Evolutionary conservation across 2,113 vertebrate species (phyloP), one percentile per base, ranked within the genome.

Genomic region (Bufo bufo): DNA sequence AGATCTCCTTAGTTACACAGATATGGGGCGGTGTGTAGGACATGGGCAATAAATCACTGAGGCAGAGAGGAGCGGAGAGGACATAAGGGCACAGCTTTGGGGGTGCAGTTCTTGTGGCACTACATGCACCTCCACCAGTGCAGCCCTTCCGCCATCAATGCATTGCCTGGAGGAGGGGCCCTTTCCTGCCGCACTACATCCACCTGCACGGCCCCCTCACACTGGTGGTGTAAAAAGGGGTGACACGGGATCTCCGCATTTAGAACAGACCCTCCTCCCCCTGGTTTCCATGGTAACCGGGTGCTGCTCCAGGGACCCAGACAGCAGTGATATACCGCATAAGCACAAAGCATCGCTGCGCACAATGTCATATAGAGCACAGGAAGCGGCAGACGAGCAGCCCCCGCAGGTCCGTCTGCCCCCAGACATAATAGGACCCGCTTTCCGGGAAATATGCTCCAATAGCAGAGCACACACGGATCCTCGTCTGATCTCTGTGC

Each of bases 201-300:
- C 59, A 61, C 59, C 33, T 33, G 33, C 33, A 33, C 33, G 1
- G 33, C 33, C 33, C 33, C 33, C 33, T 33, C 33, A 33, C 33
- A 33, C 33, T 33, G 33, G 58, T 13, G 8, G 78, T 59, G 52
- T 33, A 45, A n/a, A 33, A 75, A 58, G 56, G 45, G 78, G 78
- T 80, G 54, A 80, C 78, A 23, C 52, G 59, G 78, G 33, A 59
- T 45, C 52, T 56, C 54, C 16, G 58, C 58, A 63, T 63, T 78
- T 78, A 63, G 33, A 17, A 0, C 6, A 56, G 58, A 20, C 56
- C 58, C 58, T 82, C 77, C 77, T 63, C 43, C 17, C 79, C 14
- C 79, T 33, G 11, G 79, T 47, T 82, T 58, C 79, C 58, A 82
- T 82, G 56, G 79, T 47, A 82, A 82, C 58, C 63, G 63, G 58